Base-by-base conservation (phyloP, 2,797 vertebrate genomes). In the Lepilemur ruficaudatus region DNA sequence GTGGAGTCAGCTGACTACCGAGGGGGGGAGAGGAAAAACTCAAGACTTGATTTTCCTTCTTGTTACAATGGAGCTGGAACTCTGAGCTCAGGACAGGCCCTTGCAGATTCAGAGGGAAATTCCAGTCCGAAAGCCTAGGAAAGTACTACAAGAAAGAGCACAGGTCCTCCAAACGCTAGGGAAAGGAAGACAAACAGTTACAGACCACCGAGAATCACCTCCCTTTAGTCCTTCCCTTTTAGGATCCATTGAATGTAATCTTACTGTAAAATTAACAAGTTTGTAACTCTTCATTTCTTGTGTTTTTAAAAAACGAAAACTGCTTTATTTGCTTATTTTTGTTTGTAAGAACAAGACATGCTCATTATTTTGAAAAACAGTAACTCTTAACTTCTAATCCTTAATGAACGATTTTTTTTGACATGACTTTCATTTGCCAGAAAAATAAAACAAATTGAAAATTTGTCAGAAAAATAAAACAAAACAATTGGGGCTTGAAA, bases 1-100 rank as follows among this genome's bases (percentile, higher is more conserved):
- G 48, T 65, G 93, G 82, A 94, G 82, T 86, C 96, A 93, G 92
- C 91, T 82, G 90, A 89, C 73, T 48, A 65, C n/a, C 52, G 55
- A 32, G 38, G 14, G 41, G 32, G 55, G 50, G 30, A 13, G 17
- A 43, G 59, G 59, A 63, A 59, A 95, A 67, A 55, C 84, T 28
- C 0, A 9, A 63, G 72, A 32, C 65, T n/a, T 5, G 76, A 35
- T 65, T 82, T 72, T 38, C 38, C 70, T 69, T 20, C 48, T 81
- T 4, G 14, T 35, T 52, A 46, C 43, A 4, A 23, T 7, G 2
- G 23, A 69, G 38, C 80, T 50, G 30, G 78, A n/a, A 48, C 69
- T 22, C 55, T 0, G 30, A 23, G 55, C 76, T 41, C 7, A 0
- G 5, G 48, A 63, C 17, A 28, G 59, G n/a, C 70, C 61, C 48